These are phyloP conservation scores for Siniperca scherzeri DNA, from an alignment of 2,797 vertebrate genomes.

Conservation along the genomic window DNA sequence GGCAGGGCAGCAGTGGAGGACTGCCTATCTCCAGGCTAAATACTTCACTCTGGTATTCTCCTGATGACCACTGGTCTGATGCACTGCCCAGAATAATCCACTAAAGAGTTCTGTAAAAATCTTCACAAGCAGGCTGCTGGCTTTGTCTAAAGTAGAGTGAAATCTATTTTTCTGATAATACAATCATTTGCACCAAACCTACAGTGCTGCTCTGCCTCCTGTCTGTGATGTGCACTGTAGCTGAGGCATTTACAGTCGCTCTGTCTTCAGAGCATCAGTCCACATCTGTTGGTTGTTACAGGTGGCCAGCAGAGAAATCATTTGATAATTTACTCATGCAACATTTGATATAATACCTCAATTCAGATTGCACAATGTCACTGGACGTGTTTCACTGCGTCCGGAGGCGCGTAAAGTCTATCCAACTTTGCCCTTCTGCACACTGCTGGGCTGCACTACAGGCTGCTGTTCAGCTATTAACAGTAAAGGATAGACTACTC, in stretches of 20 bases:
- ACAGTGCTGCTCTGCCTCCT: conserved; percentile 32
- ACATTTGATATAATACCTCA: background rate
- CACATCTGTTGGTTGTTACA: conserved; percentile 55
- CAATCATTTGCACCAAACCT: conserved; percentile 39
- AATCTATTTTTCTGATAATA: conserved; percentile 19
- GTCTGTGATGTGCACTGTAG: conserved; percentile 30
- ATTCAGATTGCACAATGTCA: background rate
- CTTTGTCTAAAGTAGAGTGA: conserved; percentile 42
- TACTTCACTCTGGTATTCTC: conserved; percentile 49
- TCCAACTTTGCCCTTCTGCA: conserved; percentile 58
- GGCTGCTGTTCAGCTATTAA: conserved; percentile 12
- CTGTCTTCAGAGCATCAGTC: conserved; percentile 38
- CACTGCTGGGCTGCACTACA: conserved; percentile 9
- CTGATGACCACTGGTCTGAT: conserved; percentile 47
- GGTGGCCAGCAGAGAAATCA: conserved; percentile 30
- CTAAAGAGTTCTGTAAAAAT: conserved; percentile 26
- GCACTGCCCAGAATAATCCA: conserved; percentile 38
- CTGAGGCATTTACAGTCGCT: conserved; percentile 33
- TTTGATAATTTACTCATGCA: background rate
- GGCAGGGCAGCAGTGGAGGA: conserved; percentile 41
- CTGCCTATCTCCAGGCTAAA: conserved; percentile 53
- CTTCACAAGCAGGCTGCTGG: conserved; percentile 18
- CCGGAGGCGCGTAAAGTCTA: conserved; percentile 56
- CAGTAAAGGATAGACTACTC: conserved; percentile 59
- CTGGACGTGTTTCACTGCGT: conserved; percentile 10